Evolutionary conservation across 2,113 vertebrate genomes (phyloP).

Genomic region (Anoura caudifer): DNA sequence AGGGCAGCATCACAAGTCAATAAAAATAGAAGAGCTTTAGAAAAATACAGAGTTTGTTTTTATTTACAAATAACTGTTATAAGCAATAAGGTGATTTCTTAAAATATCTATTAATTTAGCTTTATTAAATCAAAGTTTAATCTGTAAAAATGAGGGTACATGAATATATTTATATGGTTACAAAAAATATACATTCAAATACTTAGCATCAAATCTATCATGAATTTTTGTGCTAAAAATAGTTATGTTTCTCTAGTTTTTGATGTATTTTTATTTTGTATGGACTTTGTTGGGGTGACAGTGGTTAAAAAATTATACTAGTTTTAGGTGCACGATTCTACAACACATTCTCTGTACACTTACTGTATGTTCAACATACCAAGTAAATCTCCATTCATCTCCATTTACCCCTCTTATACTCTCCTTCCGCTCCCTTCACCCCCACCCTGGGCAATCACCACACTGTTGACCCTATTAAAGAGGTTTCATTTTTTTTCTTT

Average conservation of each 20-base stretch:
- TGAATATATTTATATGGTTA: background rate
- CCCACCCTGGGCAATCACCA: too few species aligned
- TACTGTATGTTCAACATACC: too few species aligned
- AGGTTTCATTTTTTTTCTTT: too few species aligned
- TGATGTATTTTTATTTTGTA: background rate
- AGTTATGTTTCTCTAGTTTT: background rate
- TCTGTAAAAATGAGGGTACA: background rate
- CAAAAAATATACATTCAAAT: background rate
- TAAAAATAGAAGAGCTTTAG: background rate
- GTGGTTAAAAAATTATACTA: too few species aligned
- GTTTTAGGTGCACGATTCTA: too few species aligned
- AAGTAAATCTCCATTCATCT: too few species aligned
- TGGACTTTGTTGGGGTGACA: too few species aligned
- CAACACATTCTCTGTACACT: too few species aligned
- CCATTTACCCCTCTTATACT: too few species aligned
- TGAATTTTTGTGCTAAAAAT: background rate
- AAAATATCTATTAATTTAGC: background rate
- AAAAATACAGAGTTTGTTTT: background rate
- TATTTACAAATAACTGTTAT: background rate
- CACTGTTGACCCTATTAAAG: too few species aligned
- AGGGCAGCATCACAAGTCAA: background rate
- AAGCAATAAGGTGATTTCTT: background rate
- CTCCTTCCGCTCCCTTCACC: too few species aligned
- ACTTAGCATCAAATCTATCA: background rate
- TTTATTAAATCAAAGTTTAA: background rate